Evolutionary conservation across 2,888 invertebrate species (phyloP).

Genomic region (Aleiodes leptofemur): DNA sequence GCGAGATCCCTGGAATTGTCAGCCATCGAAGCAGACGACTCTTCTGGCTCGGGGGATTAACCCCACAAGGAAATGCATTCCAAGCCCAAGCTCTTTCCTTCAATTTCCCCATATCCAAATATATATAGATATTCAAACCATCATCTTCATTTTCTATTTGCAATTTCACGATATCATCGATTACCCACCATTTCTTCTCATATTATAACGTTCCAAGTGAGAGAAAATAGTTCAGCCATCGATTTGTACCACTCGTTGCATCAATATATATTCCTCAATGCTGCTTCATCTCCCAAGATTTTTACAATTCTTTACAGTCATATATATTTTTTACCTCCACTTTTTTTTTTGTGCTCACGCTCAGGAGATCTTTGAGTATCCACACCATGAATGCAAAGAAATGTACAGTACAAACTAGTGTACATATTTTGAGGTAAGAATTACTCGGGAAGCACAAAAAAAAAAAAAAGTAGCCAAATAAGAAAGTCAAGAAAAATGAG

Average conservation of each 20-base stretch:
- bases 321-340: constrained; percentile 40
- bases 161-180: constrained; percentile 24
- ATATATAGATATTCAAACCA: constrained; percentile 1
- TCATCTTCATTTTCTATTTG: constrained; percentile 26
- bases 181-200: constrained; percentile 1
- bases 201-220: background rate
- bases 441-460: no score
- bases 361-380: no score
- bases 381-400: constrained; percentile 24
- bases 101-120: background rate
- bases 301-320: constrained; percentile 46
- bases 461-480: no score
- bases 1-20: constrained; percentile 68
- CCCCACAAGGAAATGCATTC: constrained; percentile 68
- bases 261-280: background rate
- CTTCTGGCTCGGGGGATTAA: constrained; percentile 69
- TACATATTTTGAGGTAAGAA: constrained; percentile 3
- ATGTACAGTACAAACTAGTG: background rate
- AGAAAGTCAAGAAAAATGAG: no score
- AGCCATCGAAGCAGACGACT: constrained; percentile 63
- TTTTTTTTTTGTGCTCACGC: constrained; percentile 37
- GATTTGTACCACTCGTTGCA: constrained; percentile 35
- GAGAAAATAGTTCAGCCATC: constrained; percentile 9
- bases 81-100: constrained; percentile 49
- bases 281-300: constrained; percentile 16